Base-by-base conservation (phyloP, 1,140 invertebrate genomes). In the Danaus melanippus region DNA sequence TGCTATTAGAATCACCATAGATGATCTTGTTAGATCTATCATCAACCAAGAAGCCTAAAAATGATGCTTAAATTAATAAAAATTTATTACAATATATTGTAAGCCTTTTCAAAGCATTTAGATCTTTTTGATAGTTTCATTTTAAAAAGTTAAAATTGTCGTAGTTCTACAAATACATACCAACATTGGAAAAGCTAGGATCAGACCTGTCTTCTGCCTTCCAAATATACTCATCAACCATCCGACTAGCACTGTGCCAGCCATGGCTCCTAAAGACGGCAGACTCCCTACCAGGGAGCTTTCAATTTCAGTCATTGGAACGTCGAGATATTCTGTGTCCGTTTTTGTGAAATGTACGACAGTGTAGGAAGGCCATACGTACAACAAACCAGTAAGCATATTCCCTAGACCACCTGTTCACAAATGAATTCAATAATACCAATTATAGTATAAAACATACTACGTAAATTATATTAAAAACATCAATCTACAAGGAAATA, bases 1-100 rank as follows among this genome's bases (percentile, higher is more conserved):
- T 0, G 90, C 91, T 9, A 86, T 40, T 15, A 89, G 82, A 5
- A 87, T 65, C 9, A 82, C 86, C 53, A 88, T 89, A 0, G 87
- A 76, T 77, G 73, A 75, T 9, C 53, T 59, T 1, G 76, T 63
- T 6, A 77, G 44, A 9, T 68, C 57, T 42, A 84, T 69, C 8
- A 76, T 58, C 3, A 71, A 48, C 83, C 63, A 69, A 0, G 58
- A 66, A 32, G 56, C 21, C 63, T 69, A 50, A 39, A 62, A 60
- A 10, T 10, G 6, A 39, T 45, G 12, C 1, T 11, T 32, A 8
- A 17, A 0, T 43, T 44, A 17, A 17, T 52, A 44, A 0, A 15
- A 15, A 1, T 15, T 3, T 3, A 15, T 15, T 15, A 1, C 15
- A 15, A 15, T 32, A 53, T 39, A 9, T 39, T 11, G 10, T 10